Base-by-base conservation (phyloP, 2,113 vertebrate genomes). In the Mormyrus iriodes region DNA sequence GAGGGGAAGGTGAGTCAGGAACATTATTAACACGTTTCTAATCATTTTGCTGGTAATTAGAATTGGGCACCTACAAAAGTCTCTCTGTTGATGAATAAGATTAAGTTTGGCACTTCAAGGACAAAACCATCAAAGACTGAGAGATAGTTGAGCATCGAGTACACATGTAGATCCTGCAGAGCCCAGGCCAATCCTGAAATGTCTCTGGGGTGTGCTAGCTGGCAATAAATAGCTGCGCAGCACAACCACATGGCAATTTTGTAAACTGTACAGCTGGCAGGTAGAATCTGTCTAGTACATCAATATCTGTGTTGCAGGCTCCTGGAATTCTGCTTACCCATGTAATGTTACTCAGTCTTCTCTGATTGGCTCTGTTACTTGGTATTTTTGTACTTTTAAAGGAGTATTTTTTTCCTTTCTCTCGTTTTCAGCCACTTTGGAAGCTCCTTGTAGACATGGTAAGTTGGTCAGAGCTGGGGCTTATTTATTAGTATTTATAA, bases 401-500 rank as follows among this genome's bases (percentile, higher is more conserved):
- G n/a, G 13, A 35, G 19, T 21, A 0, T 2, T 3, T 3, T 31
- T 88, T 84, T 69, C 15, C 55, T 31, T 79, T 21, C 35, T 48
- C 42, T 91, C 91, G 90, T 49, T 42, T 90, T 91, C 92, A 97
- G 96, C 95, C 97, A 17, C 92, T 97, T 19, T 96, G 96, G 96
- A 97, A 97, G 93, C 93, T 97, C 86, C 93, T 97, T 0, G 95
- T 95, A 0, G 90, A 97, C 90, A 95, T 95, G 95, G 96, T 97
- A 95, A 96, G 96, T 94, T 90, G 89, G 89, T 90, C 88, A 53
- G 49, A 46, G 82, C n/a, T 48, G 6, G 13, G 24, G 8, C 3
- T 48, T 24, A 17, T 48, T 42, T 35, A 19, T 15, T 79, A 31
- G n/a, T 73, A 35, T 73, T 73, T 73, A 4, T 39, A 83, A 42